Evolutionary conservation across 1,140 invertebrate genomes (phyloP), one percentile per base, ranked within the genome.

Genomic region (Stegodyphus mimosarum): DNA sequence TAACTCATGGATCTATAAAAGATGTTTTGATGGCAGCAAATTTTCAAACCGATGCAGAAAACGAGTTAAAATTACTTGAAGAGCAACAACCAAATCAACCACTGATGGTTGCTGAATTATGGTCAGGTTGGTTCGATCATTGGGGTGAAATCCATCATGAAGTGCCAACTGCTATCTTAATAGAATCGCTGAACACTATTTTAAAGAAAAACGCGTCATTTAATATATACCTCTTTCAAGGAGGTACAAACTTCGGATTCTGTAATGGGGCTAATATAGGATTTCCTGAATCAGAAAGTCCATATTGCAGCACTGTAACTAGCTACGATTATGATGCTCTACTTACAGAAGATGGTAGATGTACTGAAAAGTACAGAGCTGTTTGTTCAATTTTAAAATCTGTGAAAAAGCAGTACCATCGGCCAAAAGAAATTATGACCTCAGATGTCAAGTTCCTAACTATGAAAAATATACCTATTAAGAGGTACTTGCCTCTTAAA

Each of bases 301-400:
- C 66, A 0, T 69, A 64, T 17, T 11, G 7, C n/a, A 87, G 90
- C 60, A 88, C 90, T 7, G 89, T 90, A 6, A 92, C 92, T 6
- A 91, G 90, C 71, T 92, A 92, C 88, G 92, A 92, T 86, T 92
- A 92, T 87, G 91, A 92, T 87, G 90, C 91, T 6, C 92, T 92
- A 6, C 87, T 92, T 17, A 90, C 89, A n/a, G 92, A 92, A 88
- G 89, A 90, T 67, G 92, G 92, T 7, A 91, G 92, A 85, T 89
- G 90, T 50, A 91, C 91, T 64, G 87, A 89, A 33, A 91, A 92
- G 88, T 92, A 91, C 87, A 87, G 88, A 6, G 89, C 89, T 15
- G 88, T 92, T 15, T 87, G 9, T 2, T 7, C 1, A 4, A 48
- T 72, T 48, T 67, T 67, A n/a, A 67, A 67, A 67, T 15, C 13